Conservation (phyloP, 2,888 invertebrate species). For the Rapana venosa region DNA sequence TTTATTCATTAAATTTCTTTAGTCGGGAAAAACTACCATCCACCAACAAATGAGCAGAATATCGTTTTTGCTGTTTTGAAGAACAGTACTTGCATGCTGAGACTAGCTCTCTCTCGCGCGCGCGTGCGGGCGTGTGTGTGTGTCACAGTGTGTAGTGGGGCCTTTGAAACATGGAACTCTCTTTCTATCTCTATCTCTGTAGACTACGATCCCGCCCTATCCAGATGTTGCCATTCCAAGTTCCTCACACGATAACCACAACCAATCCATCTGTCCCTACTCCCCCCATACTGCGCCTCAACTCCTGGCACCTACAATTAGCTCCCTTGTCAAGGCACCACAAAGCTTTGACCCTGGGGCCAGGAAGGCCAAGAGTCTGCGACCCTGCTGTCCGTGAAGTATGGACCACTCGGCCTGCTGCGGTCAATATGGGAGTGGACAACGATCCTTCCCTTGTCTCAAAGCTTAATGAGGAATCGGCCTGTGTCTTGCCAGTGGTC, state of each 20-base stretch:
- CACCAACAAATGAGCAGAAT: no score
- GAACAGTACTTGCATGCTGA: no score
- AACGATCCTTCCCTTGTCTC: constrained; percentile 16
- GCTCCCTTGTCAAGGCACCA: background rate
- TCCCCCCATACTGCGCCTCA: background rate
- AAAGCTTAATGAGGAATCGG: background rate
- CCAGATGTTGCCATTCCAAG: background rate
- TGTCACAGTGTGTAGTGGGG: background rate
- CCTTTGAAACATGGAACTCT: background rate
- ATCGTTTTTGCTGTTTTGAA: no score
- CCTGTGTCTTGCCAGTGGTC: background rate
- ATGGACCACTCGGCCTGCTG: constrained; percentile 16
- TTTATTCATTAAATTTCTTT: no score
- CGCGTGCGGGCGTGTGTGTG: background rate
- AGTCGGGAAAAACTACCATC: no score
- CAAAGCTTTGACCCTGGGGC: constrained; percentile 25
- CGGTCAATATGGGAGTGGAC: background rate
- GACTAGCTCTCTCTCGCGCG: no score
- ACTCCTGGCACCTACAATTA: constrained; percentile 8
- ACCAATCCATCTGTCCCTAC: background rate
- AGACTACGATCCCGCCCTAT: background rate
- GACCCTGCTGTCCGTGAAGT: background rate
- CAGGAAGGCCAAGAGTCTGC: constrained; percentile 17
- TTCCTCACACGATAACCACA: background rate
- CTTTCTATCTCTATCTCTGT: background rate